A percentile compares a stretch with the other conserved stretches of the same genome.
These are phyloP conservation scores for Lacanobia wlatinum DNA, from an alignment of 2,888 invertebrate species.

Conservation along the genomic window DNA sequence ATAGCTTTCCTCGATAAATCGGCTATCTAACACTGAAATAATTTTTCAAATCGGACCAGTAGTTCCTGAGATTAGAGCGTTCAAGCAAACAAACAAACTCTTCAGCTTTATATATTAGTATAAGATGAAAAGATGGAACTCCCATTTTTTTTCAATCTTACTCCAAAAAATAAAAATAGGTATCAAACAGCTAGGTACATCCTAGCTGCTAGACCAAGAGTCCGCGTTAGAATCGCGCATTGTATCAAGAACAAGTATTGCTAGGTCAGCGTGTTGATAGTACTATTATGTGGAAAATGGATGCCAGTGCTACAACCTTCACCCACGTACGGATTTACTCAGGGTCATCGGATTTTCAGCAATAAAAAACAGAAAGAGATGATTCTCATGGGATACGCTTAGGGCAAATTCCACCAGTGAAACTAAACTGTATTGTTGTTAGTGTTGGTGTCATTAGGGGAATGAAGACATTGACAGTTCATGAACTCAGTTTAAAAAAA, in stretches of 20 bases:
- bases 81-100: too few relatives aligned
- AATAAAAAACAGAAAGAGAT: background rate
- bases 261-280: conserved; percentile 61
- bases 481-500: background rate
- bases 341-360: conserved; percentile 42
- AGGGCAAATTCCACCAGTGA: too few relatives aligned
- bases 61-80: too few relatives aligned
- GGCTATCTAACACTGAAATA: too few relatives aligned
- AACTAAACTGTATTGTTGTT: too few relatives aligned
- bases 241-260: conserved; percentile 32
- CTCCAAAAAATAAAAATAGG: background rate
- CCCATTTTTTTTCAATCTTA: background rate
- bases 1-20: too few relatives aligned
- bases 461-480: background rate
- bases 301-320: conserved; percentile 51
- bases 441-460: too few relatives aligned
- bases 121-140: too few relatives aligned
- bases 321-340: conserved; percentile 29
- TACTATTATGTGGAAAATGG: conserved; percentile 55
- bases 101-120: too few relatives aligned
- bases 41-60: too few relatives aligned
- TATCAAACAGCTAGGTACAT: background rate
- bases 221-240: conserved; percentile 17
- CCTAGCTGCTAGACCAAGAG: background rate
- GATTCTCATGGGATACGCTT: too few relatives aligned